Percentiles rank a stretch among this genome's conserved stretches.
Evolutionary conservation across 30 jellyfish, hydroid and myxozoan genomes (phyloP).

Genomic region (Cassiopea xamachana): DNA sequence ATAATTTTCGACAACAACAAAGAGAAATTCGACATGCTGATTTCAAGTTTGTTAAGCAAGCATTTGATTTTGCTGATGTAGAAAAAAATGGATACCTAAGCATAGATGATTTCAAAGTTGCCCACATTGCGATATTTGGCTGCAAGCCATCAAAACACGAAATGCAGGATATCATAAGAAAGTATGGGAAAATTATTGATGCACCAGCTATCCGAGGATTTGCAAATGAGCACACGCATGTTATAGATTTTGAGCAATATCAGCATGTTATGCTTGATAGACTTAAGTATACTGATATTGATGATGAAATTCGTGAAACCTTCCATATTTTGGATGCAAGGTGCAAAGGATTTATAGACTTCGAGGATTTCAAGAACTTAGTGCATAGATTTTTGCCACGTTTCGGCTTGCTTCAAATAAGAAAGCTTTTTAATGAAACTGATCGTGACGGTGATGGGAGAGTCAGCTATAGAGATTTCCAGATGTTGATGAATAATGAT

Average conservation of each 20-base stretch:
- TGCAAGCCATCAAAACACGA: constrained; percentile 76
- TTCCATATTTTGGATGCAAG: constrained; percentile 76
- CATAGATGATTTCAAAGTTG: constrained; percentile 72
- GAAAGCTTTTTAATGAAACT: constrained; percentile 69
- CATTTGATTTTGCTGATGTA: constrained; percentile 70
- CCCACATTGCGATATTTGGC: constrained; percentile 69
- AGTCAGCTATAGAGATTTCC: constrained; percentile 83
- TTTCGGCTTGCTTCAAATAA: constrained; percentile 8
- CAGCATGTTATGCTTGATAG: constrained; percentile 2
- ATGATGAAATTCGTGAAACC: constrained; percentile 78
- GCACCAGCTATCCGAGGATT: not conserved
- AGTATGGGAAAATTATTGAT: constrained; percentile 25
- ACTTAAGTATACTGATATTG: constrained; percentile 32
- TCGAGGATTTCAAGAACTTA: constrained; percentile 65
- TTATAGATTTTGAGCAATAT: constrained; percentile 43
- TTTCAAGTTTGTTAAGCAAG: constrained; percentile 5
- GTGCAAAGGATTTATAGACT: constrained; percentile 78
- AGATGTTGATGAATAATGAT: constrained; percentile 64
- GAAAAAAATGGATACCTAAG: constrained; percentile 55
- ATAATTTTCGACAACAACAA: not conserved
- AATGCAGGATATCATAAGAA: constrained; percentile 23
- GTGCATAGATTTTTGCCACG: constrained; percentile 39
- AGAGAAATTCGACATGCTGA: constrained; percentile 23
- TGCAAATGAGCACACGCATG: not conserved
- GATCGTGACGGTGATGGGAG: constrained; percentile 87